phyloP scores from a whole-genome alignment of 1,140 invertebrate species.

The Catajapyx aquilonaris region DNA sequence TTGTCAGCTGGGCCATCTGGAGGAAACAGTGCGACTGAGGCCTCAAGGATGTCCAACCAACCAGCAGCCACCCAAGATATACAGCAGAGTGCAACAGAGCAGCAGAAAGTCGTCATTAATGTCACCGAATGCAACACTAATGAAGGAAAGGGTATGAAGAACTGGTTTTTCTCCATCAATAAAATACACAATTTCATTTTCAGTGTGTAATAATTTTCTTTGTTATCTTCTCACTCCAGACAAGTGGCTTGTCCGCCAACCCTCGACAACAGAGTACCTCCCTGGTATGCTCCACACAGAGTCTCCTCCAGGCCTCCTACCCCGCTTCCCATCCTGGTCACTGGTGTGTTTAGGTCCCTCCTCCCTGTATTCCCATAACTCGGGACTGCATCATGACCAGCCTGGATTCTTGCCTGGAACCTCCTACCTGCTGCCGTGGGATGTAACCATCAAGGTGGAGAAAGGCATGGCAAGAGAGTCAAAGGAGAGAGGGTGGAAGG shows the following conservation, averaged over 20 bases:
- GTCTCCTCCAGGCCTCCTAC: slow-evolving; percentile 53
- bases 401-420: slow-evolving; percentile 68
- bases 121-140: too few relatives aligned
- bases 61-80: too few relatives aligned
- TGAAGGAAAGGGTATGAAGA: too few relatives aligned
- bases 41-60: too few relatives aligned
- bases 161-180: too few relatives aligned
- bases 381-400: slow-evolving; percentile 45
- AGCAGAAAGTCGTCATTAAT: too few relatives aligned
- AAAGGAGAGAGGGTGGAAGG: not conserved
- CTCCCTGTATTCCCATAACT: slow-evolving; percentile 74
- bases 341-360: slow-evolving; percentile 74
- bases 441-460: slow-evolving; percentile 47
- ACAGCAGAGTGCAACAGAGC: too few relatives aligned
- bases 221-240: slow-evolving; percentile 20
- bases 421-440: slow-evolving; percentile 87
- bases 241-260: slow-evolving; percentile 39
- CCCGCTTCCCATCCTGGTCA: slow-evolving; percentile 83
- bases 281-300: slow-evolving; percentile 69
- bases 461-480: slow-evolving; percentile 10
- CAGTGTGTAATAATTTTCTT: slow-evolving; percentile 4
- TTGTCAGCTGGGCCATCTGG: too few relatives aligned
- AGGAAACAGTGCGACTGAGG: too few relatives aligned
- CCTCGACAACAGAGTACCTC: slow-evolving; percentile 73
- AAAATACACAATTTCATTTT: not conserved